A percentile compares a stretch with the other conserved stretches of the same genome.
Evolutionary conservation across 2,113 vertebrate genomes (phyloP).

Genomic region (Coryphaenoides rupestris): DNA sequence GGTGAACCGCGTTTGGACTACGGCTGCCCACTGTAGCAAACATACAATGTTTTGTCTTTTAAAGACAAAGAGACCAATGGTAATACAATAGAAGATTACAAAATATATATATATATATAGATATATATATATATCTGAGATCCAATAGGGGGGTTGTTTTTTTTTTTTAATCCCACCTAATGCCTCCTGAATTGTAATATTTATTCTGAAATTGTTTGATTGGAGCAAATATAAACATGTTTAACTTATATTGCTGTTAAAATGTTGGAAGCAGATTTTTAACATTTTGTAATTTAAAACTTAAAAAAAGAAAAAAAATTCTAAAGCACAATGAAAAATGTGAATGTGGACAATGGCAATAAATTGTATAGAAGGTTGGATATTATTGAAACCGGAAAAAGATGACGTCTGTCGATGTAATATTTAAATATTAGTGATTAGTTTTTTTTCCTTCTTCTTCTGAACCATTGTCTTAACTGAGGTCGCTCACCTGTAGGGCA

Average conservation of each 20-base stretch:
- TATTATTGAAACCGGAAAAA: slow-evolving; percentile 30
- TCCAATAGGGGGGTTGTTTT: too few relatives aligned
- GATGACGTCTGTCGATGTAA: slow-evolving; percentile 18
- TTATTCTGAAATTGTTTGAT: slow-evolving; percentile 49
- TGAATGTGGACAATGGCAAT: slow-evolving; percentile 59
- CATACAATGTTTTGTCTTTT: slow-evolving; percentile 11
- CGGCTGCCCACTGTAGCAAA: slow-evolving; percentile 17
- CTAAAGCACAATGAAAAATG: slow-evolving; percentile 65
- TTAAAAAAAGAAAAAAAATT: slow-evolving; percentile 33
- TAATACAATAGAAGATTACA: slow-evolving; percentile 22
- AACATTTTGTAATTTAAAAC: slow-evolving; percentile 24
- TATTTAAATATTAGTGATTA: slow-evolving; percentile 42
- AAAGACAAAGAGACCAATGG: slow-evolving; percentile 10
- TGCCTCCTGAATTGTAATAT: slow-evolving; percentile 47
- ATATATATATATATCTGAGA: slow-evolving; percentile 13
- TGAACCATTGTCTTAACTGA: slow-evolving; percentile 8
- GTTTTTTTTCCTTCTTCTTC: slow-evolving; percentile 7
- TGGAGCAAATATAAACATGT: slow-evolving; percentile 35
- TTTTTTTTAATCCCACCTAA: slow-evolving; percentile 30
- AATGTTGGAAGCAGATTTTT: slow-evolving; percentile 42
- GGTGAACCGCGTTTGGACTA: slow-evolving; percentile 3
- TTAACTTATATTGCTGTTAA: slow-evolving; percentile 45
- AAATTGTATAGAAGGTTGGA: slow-evolving; percentile 39
- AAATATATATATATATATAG: too few relatives aligned
- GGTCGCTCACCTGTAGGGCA: background rate